These are phyloP conservation scores for Elaphurus davidianus DNA, from an alignment of 2,113 vertebrate genomes.

Conservation along the genomic window DNA sequence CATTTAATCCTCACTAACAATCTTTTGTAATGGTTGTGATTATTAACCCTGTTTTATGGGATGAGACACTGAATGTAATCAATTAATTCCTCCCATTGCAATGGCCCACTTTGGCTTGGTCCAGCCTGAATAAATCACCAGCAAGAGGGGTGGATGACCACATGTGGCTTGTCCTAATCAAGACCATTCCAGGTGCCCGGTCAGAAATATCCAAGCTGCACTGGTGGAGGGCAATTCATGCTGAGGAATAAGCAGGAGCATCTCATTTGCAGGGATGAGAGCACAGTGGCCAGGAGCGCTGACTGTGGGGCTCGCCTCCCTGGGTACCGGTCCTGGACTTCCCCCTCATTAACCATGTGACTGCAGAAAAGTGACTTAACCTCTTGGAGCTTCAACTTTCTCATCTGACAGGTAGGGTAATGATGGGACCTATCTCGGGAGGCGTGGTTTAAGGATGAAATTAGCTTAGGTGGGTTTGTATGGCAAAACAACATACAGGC, in stretches of 20 bases:
- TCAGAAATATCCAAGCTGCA: accelerated
- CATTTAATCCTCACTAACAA: background rate
- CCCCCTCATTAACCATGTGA: accelerated
- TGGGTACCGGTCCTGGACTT: too few species aligned
- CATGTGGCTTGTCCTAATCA: background rate
- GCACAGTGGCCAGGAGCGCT: too few species aligned
- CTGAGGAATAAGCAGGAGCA: background rate
- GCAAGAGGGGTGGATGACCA: background rate
- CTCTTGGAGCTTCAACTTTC: background rate
- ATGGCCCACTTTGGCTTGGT: background rate
- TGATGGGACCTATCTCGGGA: background rate
- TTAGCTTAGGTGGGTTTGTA: background rate
- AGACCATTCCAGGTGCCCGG: background rate
- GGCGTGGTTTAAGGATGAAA: background rate
- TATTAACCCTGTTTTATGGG: background rate
- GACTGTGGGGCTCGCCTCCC: too few species aligned
- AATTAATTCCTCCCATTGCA: background rate
- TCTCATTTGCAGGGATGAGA: background rate
- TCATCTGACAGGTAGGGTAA: background rate
- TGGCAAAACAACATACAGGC: too few species aligned
- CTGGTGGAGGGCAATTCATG: accelerated
- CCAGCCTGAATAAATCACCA: background rate
- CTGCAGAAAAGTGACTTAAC: background rate
- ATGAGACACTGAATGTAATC: background rate
- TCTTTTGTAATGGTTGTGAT: background rate